phyloP scores from a whole-genome alignment of 2,888 invertebrate genomes.

The Synergus umbraculus region DNA sequence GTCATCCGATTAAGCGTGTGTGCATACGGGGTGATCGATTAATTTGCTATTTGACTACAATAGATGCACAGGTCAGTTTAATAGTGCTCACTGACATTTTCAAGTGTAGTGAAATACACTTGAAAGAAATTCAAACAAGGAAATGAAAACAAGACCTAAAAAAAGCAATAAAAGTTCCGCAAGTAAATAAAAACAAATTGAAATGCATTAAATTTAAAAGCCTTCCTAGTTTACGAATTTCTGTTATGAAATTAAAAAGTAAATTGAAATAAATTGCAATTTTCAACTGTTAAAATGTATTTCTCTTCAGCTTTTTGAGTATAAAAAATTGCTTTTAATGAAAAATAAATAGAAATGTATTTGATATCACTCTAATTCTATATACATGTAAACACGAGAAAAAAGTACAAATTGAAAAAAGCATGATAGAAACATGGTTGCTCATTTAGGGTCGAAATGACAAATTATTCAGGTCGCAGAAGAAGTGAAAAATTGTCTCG shows the following conservation, averaged over 20 bases:
- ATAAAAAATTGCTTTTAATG: too few relatives aligned
- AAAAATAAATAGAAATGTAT: too few relatives aligned
- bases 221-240: too few relatives aligned
- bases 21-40: conserved; percentile 12
- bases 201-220: too few relatives aligned
- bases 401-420: not conserved
- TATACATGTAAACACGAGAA: too few relatives aligned
- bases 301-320: too few relatives aligned
- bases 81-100: not conserved
- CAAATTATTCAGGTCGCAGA: not conserved
- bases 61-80: not conserved
- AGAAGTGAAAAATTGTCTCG: not conserved
- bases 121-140: not conserved
- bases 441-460: not conserved
- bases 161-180: too few relatives aligned
- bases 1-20: conserved; percentile 22
- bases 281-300: too few relatives aligned
- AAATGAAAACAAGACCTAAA: not conserved
- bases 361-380: too few relatives aligned
- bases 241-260: too few relatives aligned
- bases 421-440: not conserved
- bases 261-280: too few relatives aligned
- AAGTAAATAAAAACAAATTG: too few relatives aligned
- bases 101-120: not conserved
- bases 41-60: not conserved